Conservation (phyloP, 2,113 vertebrate genomes). For the Zeus faber region DNA sequence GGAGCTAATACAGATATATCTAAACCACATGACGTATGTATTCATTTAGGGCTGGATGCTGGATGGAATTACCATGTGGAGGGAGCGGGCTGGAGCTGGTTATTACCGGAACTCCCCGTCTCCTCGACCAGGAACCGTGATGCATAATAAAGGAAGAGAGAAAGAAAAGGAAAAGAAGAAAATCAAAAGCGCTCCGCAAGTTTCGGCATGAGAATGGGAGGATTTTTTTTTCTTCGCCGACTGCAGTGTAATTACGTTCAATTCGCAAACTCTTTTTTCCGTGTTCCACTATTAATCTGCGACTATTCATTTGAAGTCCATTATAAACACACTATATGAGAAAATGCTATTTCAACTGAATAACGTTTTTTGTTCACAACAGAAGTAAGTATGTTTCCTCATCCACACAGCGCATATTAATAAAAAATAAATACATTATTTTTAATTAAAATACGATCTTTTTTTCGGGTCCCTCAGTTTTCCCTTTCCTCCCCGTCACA, state of each 20-base stretch:
- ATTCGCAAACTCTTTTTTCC: too few relatives aligned
- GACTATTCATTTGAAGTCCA: conserved; percentile 26
- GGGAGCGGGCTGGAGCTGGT: conserved; percentile 56
- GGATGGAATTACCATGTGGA: conserved; percentile 56
- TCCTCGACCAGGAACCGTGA: conserved; percentile 44
- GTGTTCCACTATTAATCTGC: conserved; percentile 15
- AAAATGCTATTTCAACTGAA: too few relatives aligned
- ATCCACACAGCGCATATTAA: too few relatives aligned
- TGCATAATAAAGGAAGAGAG: conserved; percentile 43
- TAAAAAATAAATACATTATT: too few relatives aligned
- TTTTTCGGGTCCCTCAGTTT: too few relatives aligned
- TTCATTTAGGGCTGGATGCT: conserved; percentile 59
- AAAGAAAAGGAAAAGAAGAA: conserved; percentile 27
- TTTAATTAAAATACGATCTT: too few relatives aligned
- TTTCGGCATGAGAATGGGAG: conserved; percentile 20
- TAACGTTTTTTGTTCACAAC: too few relatives aligned
- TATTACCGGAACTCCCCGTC: conserved; percentile 62
- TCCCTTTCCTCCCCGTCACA: too few relatives aligned
- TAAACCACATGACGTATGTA: conserved; percentile 65
- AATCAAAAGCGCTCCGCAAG: conserved; percentile 27
- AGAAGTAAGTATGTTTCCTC: too few relatives aligned
- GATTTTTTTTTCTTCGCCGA: conserved; percentile 30
- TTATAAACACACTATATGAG: too few relatives aligned
- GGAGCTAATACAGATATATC: conserved; percentile 59
- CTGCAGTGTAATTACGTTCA: too few relatives aligned